Evolutionary conservation across 2,888 invertebrate species (phyloP), one percentile per base, ranked within the genome.

Genomic region (Napeogenes inachia): DNA sequence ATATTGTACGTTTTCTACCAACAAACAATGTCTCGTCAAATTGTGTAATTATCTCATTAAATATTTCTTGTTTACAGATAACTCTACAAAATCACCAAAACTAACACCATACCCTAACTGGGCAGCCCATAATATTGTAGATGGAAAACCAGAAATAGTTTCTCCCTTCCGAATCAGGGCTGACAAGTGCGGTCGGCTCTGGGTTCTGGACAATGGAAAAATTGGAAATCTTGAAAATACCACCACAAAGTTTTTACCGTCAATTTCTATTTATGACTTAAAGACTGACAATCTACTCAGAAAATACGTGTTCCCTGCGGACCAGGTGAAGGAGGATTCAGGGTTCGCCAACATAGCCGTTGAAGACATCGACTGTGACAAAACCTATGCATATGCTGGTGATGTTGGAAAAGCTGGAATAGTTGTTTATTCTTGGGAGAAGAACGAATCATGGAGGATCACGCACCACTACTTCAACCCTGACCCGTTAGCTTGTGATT

Each of bases 81-180:
- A 89, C 61, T 86, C 92, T 0, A 92, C 91, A 0, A 92, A 90
- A 62, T 94, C 95, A 4, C 96, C 96, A 0, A 89, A 92, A 47
- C 81, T 96, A 62, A 93, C 89, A n/a, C 96, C 96, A 0, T 96
- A 94, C 72, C 96, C 96, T 0, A 94, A 93, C 71, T 96, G 96
- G 96, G 93, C 93, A 64, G 94, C 95, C 0, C 95, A 96, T 75
- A 93, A 94, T 54, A 92, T 85, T 50, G 84, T 79, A 21, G 89
- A 87, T 8, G 84, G 83, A 0, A 84, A 81, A n/a, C 90, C 91
- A 2, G 94, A 94, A 77, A 92, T 95, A 57, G 92, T 95, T 0
- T 95, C 95, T 0, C 94, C 95, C 0, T 95, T 94, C 80, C 89
- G 95, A 6, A 87, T 95, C 2, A 90, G 94, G 0, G 95, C 94